Evolutionary conservation across 2,797 vertebrate species (phyloP), one percentile per base, ranked within the genome.

Genomic region (Sciurus vulgaris): DNA sequence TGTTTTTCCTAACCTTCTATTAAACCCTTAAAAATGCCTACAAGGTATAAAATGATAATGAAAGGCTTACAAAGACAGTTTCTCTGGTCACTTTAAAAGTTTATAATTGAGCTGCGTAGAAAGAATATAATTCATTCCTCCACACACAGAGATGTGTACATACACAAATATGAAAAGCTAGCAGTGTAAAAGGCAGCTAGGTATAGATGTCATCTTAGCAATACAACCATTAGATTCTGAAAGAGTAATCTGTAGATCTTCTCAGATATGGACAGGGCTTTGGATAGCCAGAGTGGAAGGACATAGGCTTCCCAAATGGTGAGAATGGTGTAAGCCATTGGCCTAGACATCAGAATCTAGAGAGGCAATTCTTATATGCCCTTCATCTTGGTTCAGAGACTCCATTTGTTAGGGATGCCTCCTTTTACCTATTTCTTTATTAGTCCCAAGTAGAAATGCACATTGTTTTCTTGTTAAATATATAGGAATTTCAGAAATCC

Each of bases 401-500:
- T 63, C 84, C 15, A 2, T 44, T 89, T 65, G 24, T 77, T 59
- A 63, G 14, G 51, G 22, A 69, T 30, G n/a, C 85, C 47, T 35
- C 33, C 18, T 84, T 51, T 86, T 35, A 49, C 30, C 49, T 63
- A 3, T 77, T 26, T 72, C 26, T 35, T 79, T 44, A n/a, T 65
- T 86, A 70, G 49, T 77, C 78, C 51, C 2, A 51, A 90, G 33
- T 22, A 69, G 13, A 93, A 79, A 95, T 10, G 2, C n/a, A 44
- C 15, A 2, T 61, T 87, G 44, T 76, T 86, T 92, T 96, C 91
- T 97, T 83, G 59, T 92, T 51, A 26, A 81, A 91, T 47, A 13
- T 59, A 0, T 89, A 99, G 99, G 99, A 99, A 95, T 99, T 99
- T 97, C 99, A 99, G 98, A 99, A 99, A 98, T 98, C 99, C 41